Evolutionary conservation across 37 sponge, comb jelly and placozoan genomes (phyloP), one percentile per base, ranked within the genome.

Genomic region (Petrosia ficiformis): DNA sequence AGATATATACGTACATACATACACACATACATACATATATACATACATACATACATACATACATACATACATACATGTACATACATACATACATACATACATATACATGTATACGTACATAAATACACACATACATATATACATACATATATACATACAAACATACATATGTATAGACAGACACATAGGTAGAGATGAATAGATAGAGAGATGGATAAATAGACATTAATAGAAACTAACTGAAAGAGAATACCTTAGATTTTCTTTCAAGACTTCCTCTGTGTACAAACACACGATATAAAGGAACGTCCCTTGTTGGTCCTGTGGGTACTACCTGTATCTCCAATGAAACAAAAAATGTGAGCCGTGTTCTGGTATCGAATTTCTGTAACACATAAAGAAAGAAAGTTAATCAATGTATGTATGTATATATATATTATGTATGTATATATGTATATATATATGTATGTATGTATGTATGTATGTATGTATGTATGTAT

Each of bases 291-390:
- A 48, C 54, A 8, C 54, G 8, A 14, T 48, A 48, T 14, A 48
- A 48, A 19, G 54, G 54, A 19, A 19, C 14, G 14, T 48, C 54
- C 14, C 14, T 14, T 19, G 54, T 48, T 14, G 14, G 14, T 48
- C 14, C 8, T 48, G 54, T 48, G 54, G 54, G 54, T 19, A 48
- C 54, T 48, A 48, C 54, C 14, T 48, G 54, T 19, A 48, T 48
- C 54, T 48, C 54, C 14, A 48, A 19, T 69, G 35, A 6, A 69
- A 34, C 71, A 14, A 22, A 69, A 69, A 14, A 22, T 29, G 75
- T 74, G 16, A 39, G 2, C 24, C 30, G 29, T 56, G 59, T n/a
- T 33, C 3, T 30, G 8, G 25, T 29, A 22, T 24, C 35, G 64
- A 35, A 66, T 38, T 48, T 48, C 54, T 48, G n/a, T n/a, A n/a